Conservation (phyloP, 2,113 vertebrate genomes). For the Peucedramus taeniatus region DNA sequence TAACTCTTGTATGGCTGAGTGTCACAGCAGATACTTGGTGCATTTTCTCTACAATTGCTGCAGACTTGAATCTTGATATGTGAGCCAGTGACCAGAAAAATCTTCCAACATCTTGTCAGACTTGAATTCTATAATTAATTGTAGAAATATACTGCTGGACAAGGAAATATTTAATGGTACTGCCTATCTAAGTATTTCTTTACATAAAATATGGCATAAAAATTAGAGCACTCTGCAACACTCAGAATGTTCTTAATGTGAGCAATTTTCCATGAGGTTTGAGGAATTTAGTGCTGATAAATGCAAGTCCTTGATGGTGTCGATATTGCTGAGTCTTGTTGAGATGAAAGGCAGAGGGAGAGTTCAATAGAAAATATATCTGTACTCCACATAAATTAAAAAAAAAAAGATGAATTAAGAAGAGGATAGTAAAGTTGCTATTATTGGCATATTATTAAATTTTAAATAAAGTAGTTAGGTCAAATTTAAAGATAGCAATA, state of each 20-base stretch:
- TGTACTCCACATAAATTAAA: neutral
- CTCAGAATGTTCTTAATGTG: neutral
- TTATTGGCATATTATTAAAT: neutral
- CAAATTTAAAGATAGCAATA: neutral
- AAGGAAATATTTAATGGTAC: neutral
- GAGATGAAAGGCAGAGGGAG: neutral
- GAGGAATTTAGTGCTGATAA: neutral
- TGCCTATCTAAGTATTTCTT: neutral
- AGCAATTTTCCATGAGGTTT: neutral
- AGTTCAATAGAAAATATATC: neutral
- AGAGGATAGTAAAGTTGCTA: neutral
- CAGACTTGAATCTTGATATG: neutral
- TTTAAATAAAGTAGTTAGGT: neutral
- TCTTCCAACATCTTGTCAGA: neutral
- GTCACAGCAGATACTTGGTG: neutral
- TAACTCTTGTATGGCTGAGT: neutral
- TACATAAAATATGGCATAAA: neutral
- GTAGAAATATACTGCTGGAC: neutral
- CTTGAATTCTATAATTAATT: neutral
- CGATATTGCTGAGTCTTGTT: neutral
- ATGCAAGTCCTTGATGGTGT: neutral
- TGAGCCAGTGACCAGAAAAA: neutral
- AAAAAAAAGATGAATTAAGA: neutral
- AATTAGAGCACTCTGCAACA: neutral
- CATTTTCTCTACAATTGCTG: neutral